Percentiles rank a stretch among this genome's conserved stretches.
These are phyloP conservation scores for Lutraria lutraria DNA, from an alignment of 2,888 invertebrate genomes.

Conservation along the genomic window DNA sequence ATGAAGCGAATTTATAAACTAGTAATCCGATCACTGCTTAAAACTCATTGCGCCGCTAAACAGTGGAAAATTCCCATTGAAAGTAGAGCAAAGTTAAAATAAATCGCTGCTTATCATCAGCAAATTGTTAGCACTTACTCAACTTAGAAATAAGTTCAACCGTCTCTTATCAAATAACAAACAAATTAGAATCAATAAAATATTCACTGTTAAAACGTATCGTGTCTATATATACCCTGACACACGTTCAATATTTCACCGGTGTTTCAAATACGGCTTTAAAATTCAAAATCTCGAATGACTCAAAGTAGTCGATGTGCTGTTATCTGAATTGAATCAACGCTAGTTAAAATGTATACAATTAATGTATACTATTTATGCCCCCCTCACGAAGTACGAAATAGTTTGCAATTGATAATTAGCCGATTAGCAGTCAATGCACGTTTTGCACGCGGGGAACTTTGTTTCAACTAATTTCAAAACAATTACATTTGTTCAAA, in stretches of 20 bases:
- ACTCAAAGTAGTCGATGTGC: not conserved
- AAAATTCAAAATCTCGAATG: not conserved
- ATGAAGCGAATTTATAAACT: too few relatives aligned
- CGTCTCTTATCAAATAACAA: not conserved
- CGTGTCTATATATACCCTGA: not conserved
- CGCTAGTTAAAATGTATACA: not conserved
- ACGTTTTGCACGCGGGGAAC: too few relatives aligned
- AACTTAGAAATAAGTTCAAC: conserved; percentile 3
- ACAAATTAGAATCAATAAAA: not conserved
- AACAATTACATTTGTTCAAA: too few relatives aligned
- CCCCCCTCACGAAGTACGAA: not conserved
- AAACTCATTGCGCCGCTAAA: not conserved
- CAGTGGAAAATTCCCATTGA: not conserved
- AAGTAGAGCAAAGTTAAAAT: not conserved
- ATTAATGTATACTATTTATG: not conserved
- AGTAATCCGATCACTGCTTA: not conserved
- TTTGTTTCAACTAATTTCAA: too few relatives aligned
- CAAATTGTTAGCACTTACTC: not conserved
- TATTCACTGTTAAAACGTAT: not conserved
- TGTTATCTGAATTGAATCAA: not conserved
- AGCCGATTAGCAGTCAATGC: too few relatives aligned
- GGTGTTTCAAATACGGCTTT: not conserved
- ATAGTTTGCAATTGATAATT: too few relatives aligned
- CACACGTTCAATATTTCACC: not conserved
- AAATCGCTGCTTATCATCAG: not conserved